A percentile compares a stretch with the other conserved stretches of the same genome.
Evolutionary conservation across 2,888 invertebrate genomes (phyloP).

Genomic region (Ceramica pisi): DNA sequence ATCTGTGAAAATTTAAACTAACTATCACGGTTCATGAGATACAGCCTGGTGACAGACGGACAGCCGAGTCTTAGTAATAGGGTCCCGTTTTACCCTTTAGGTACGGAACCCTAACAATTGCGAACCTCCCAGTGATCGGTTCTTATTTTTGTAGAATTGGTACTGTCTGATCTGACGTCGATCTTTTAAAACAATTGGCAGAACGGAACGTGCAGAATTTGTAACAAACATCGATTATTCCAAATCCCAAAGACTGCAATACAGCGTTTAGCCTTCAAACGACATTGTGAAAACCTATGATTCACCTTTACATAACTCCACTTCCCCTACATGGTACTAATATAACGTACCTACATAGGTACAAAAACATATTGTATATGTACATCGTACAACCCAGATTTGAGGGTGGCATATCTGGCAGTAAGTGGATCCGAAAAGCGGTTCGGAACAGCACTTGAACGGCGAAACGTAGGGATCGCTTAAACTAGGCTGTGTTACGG

Average conservation of each 20-base stretch:
- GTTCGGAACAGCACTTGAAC: constrained; percentile 38
- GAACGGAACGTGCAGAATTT: neutral
- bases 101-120: too few species aligned
- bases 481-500: constrained; percentile 13
- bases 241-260: neutral
- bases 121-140: too few species aligned
- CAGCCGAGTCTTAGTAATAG: too few species aligned
- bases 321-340: constrained; percentile 1
- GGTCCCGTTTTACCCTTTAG: too few species aligned
- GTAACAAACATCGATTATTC: neutral
- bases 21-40: too few species aligned
- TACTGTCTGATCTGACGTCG: too few species aligned
- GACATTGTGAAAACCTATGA: constrained; percentile 33
- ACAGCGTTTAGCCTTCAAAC: constrained; percentile 10
- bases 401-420: constrained; percentile 34
- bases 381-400: constrained; percentile 23
- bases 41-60: too few species aligned
- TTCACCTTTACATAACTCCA: constrained; percentile 43
- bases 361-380: constrained; percentile 4
- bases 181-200: too few species aligned
- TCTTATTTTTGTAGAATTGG: too few species aligned
- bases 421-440: constrained; percentile 52
- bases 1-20: too few species aligned
- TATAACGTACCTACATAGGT: neutral
- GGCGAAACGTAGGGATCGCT: constrained; percentile 28